Conservation (phyloP, 2,797 vertebrate genomes). For the Allobates femoralis region DNA sequence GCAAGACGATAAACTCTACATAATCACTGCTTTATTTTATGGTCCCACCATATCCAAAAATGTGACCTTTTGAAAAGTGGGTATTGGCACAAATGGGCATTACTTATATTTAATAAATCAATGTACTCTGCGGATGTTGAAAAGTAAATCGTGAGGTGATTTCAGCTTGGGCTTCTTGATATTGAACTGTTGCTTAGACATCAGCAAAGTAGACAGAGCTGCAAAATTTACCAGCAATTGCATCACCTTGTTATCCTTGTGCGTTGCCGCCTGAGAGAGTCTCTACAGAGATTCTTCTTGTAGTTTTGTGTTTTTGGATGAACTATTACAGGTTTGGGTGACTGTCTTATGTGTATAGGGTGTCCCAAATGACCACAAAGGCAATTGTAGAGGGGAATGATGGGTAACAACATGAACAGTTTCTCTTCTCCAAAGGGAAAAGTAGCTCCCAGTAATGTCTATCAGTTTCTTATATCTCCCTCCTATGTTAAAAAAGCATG, state of each 20-base stretch:
- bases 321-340: background rate
- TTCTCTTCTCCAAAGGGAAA: too few relatives aligned
- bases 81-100: background rate
- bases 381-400: too few relatives aligned
- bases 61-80: too few relatives aligned
- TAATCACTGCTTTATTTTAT: background rate
- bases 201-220: background rate
- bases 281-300: background rate
- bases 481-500: too few relatives aligned
- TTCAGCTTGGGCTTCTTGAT: background rate
- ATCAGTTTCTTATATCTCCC: too few relatives aligned
- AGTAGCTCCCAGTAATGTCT: too few relatives aligned
- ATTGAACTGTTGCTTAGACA: background rate
- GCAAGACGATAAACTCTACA: background rate
- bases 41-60: background rate
- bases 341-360: too few relatives aligned
- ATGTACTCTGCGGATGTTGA: background rate
- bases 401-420: too few relatives aligned
- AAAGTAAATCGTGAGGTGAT: background rate
- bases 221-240: background rate
- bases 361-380: too few relatives aligned
- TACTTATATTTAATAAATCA: background rate
- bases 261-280: background rate
- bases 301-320: background rate
- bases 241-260: background rate